Evolutionary conservation across 2,888 invertebrate species (phyloP).

Genomic region (Plagodis pulveraria): DNA sequence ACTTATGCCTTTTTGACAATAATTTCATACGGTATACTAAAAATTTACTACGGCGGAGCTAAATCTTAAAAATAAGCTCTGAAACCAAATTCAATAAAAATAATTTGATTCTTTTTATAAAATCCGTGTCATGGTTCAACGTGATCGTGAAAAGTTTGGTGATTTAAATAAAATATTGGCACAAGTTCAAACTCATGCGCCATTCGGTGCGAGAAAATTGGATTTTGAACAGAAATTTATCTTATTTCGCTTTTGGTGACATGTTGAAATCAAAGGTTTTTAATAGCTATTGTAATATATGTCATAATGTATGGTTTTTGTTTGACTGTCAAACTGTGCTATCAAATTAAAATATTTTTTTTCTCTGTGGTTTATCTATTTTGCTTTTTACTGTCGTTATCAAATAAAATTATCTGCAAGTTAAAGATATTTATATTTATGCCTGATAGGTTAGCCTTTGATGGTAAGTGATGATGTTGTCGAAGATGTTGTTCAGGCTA

Average conservation of each 20-base stretch:
- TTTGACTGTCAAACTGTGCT: not conserved
- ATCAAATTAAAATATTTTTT: no score
- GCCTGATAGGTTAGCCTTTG: no score
- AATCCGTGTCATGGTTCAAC: constrained; percentile 54
- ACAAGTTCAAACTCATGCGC: constrained; percentile 62
- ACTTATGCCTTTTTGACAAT: not conserved
- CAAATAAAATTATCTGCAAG: no score
- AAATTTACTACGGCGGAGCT: not conserved
- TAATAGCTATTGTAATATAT: not conserved
- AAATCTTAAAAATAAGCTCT: not conserved
- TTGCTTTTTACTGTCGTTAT: no score
- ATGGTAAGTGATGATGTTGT: no score
- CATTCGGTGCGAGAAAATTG: constrained; percentile 60
- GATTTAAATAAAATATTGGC: constrained; percentile 74
- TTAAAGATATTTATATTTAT: no score
- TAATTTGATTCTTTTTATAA: constrained; percentile 40
- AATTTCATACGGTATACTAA: not conserved
- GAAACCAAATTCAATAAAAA: constrained; percentile 9
- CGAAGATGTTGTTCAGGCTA: no score
- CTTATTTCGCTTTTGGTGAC: constrained; percentile 47
- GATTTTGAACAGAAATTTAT: constrained; percentile 69
- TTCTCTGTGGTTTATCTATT: no score
- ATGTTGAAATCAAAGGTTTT: constrained; percentile 41
- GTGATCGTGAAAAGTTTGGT: constrained; percentile 54
- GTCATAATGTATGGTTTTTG: not conserved